phyloP scores from a whole-genome alignment of 2,888 invertebrate genomes.

The Meganola albula region DNA sequence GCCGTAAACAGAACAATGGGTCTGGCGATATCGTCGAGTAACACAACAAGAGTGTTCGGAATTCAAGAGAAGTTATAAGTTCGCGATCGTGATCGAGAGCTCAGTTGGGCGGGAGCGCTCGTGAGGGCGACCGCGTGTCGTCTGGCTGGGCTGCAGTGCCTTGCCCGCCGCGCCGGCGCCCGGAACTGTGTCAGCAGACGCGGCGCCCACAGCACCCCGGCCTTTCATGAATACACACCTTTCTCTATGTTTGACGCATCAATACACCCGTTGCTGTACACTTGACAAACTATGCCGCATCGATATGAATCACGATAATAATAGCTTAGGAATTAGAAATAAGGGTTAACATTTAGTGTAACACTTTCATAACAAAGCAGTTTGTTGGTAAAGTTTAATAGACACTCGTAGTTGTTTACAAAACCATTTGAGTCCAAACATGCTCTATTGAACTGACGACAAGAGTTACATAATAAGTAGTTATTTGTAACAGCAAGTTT shows the following conservation, averaged over 20 bases:
- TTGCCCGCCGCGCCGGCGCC: constrained; percentile 72
- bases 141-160: constrained; percentile 65
- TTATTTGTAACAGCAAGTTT: too few relatives aligned
- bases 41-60: constrained; percentile 25
- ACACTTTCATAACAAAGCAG: too few relatives aligned
- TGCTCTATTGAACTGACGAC: too few relatives aligned
- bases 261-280: constrained; percentile 54
- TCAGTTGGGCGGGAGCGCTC: constrained; percentile 51
- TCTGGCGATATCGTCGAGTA: constrained; percentile 21
- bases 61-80: constrained; percentile 37
- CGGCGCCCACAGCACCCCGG: constrained; percentile 54
- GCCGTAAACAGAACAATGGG: constrained; percentile 52
- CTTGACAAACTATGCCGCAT: constrained; percentile 33
- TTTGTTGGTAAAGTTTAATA: too few relatives aligned
- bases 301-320: constrained; percentile 15
- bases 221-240: constrained; percentile 58
- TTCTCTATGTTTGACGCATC: constrained; percentile 55
- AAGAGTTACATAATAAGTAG: too few relatives aligned
- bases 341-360: too few relatives aligned
- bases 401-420: too few relatives aligned
- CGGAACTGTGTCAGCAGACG: constrained; percentile 69
- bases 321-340: constrained; percentile 16
- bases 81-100: constrained; percentile 32
- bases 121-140: constrained; percentile 63
- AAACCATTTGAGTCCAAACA: too few relatives aligned